phyloP scores from a whole-genome alignment of 2,113 vertebrate species.

The Poicephalus meyeri region DNA sequence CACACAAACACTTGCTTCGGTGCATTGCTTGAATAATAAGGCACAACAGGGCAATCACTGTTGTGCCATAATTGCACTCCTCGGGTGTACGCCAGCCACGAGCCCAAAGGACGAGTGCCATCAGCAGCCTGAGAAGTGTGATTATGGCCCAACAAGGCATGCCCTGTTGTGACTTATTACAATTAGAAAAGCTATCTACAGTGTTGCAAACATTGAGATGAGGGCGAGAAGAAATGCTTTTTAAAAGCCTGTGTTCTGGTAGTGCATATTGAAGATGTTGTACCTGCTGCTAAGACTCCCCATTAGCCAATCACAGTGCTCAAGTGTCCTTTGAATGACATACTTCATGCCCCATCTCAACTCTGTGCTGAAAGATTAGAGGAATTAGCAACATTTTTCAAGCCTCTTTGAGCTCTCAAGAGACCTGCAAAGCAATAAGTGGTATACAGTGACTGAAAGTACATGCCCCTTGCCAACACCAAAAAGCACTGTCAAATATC shows the following conservation, averaged over 20 bases:
- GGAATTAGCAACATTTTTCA: slow-evolving; percentile 55
- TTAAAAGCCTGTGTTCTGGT: slow-evolving; percentile 55
- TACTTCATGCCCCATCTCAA: slow-evolving; percentile 55
- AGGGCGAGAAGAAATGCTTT: neutral
- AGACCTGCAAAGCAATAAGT: slow-evolving; percentile 44
- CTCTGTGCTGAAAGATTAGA: slow-evolving; percentile 17
- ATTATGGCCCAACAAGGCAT: slow-evolving; percentile 72
- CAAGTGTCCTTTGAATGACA: slow-evolving; percentile 64
- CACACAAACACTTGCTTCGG: slow-evolving; percentile 65
- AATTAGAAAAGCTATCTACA: slow-evolving; percentile 62
- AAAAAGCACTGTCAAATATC: neutral
- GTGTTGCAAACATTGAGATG: slow-evolving; percentile 9
- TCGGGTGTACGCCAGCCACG: slow-evolving; percentile 25
- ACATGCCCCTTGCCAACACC: slow-evolving; percentile 17
- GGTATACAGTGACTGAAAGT: neutral
- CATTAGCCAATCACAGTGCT: slow-evolving; percentile 62
- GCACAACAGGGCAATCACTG: slow-evolving; percentile 67
- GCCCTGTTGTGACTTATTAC: slow-evolving; percentile 70
- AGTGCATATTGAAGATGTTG: slow-evolving; percentile 47
- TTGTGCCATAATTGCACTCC: slow-evolving; percentile 62
- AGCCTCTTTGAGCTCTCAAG: slow-evolving; percentile 46
- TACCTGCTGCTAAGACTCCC: slow-evolving; percentile 65
- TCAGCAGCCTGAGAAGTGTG: slow-evolving; percentile 65
- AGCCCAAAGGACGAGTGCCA: slow-evolving; percentile 54
- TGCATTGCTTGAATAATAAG: slow-evolving; percentile 65